Evolutionary conservation across 2,113 vertebrate genomes (phyloP).

Genomic region (Mesocricetus auratus): DNA sequence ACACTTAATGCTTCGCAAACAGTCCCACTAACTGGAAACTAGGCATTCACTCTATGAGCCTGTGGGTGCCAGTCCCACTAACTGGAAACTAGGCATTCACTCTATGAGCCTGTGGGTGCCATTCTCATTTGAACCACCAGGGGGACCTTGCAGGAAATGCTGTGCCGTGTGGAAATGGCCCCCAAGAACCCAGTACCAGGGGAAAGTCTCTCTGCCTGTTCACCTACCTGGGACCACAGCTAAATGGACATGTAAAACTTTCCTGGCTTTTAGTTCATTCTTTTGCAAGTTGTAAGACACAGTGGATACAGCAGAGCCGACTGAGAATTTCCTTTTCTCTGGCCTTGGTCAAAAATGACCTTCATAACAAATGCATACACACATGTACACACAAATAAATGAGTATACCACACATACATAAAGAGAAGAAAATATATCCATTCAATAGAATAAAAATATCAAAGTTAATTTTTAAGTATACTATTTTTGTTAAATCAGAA

Average conservation of each 20-base stretch:
- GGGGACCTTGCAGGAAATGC: background rate
- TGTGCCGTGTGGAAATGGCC: background rate
- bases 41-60: background rate
- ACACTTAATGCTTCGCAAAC: background rate
- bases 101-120: background rate
- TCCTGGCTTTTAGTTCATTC: background rate
- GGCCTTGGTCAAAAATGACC: background rate
- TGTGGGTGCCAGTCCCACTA: background rate
- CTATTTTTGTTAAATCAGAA: background rate
- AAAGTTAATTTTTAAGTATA: background rate
- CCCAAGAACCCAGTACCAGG: background rate
- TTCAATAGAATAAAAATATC: conserved; percentile 12
- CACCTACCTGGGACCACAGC: too few relatives aligned
- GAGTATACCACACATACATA: background rate
- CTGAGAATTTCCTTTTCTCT: background rate
- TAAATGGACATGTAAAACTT: too few relatives aligned
- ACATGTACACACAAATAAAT: background rate
- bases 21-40: background rate
- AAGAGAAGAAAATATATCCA: background rate
- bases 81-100: background rate
- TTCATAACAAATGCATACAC: background rate
- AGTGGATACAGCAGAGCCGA: background rate
- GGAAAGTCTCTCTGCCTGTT: background rate
- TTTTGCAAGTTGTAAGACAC: background rate
- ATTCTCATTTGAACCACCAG: background rate